A percentile compares a stretch with the other conserved stretches of the same genome.
Conservation (phyloP, 2,888 invertebrate genomes). For the Lysandra bellargus region DNA sequence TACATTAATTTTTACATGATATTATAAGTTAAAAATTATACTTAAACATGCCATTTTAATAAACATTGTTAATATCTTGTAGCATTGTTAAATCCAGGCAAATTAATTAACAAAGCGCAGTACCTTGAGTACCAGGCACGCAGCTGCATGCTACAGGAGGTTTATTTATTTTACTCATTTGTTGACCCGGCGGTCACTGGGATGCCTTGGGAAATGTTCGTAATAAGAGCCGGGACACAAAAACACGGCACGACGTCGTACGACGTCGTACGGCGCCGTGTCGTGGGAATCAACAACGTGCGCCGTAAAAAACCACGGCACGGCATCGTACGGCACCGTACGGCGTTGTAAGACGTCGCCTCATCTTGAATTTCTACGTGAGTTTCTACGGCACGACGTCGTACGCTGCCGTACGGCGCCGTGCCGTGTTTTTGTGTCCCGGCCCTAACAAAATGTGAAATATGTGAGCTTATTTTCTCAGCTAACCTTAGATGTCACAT, state of each 20-base stretch:
- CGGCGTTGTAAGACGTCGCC: no score
- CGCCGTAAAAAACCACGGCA: no score
- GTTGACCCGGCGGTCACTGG: not conserved
- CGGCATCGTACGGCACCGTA: no score
- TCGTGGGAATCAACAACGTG: no score
- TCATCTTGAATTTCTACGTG: no score
- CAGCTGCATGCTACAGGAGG: not conserved
- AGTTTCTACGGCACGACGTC: no score
- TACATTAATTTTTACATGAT: no score
- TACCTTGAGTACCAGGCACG: not conserved
- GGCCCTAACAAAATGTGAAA: not conserved
- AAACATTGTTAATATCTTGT: not conserved
- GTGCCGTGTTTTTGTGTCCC: no score
- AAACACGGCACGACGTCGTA: no score
- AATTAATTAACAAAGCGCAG: slow-evolving; percentile 2
- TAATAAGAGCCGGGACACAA: not conserved
- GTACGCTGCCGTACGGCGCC: no score
- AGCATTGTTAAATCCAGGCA: not conserved
- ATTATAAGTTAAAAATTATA: not conserved
- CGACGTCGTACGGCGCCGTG: no score
- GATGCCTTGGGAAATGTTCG: not conserved
- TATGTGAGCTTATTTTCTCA: not conserved
- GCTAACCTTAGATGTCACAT: not conserved
- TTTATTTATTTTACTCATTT: slow-evolving; percentile 2
- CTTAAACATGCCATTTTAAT: no score